A percentile compares a stretch with the other conserved stretches of the same genome.
Evolutionary conservation across 1,140 invertebrate species (phyloP).

Genomic region (Sminthurides bifidus): DNA sequence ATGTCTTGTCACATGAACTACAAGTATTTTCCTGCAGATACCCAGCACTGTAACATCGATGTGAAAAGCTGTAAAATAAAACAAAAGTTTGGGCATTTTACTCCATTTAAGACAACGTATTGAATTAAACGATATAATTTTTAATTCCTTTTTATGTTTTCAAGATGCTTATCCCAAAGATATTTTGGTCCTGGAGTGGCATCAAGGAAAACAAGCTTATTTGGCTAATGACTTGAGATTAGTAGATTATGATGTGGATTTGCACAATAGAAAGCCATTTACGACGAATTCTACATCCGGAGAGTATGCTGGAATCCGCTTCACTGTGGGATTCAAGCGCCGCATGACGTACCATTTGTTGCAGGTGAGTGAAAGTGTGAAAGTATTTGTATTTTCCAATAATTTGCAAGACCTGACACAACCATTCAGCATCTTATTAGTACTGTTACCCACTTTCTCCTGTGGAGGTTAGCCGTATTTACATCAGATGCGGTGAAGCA

Average conservation of each 20-base stretch:
- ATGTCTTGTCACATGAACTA: conserved; percentile 6
- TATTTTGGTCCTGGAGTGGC: background rate
- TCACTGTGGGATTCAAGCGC: conserved; percentile 42
- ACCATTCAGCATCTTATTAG: no score
- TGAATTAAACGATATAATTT: background rate
- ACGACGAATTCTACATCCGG: background rate
- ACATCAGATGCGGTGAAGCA: no score
- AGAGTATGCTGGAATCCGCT: conserved; percentile 16
- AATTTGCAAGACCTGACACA: background rate
- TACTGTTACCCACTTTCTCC: no score
- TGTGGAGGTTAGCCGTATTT: no score
- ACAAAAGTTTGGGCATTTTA: background rate
- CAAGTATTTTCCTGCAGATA: conserved; percentile 11
- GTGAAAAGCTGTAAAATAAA: conserved; percentile 6
- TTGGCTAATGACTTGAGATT: background rate
- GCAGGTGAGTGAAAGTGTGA: background rate
- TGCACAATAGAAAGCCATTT: background rate
- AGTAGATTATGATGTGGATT: background rate
- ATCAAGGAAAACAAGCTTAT: background rate
- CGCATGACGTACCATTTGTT: conserved; percentile 47
- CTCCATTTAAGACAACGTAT: background rate
- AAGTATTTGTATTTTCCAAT: background rate
- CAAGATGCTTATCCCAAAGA: background rate
- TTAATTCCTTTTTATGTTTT: background rate
- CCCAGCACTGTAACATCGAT: conserved; percentile 1